These are phyloP conservation scores for Xiphophorus hellerii DNA, from an alignment of 2,113 vertebrate species.

Conservation along the genomic window DNA sequence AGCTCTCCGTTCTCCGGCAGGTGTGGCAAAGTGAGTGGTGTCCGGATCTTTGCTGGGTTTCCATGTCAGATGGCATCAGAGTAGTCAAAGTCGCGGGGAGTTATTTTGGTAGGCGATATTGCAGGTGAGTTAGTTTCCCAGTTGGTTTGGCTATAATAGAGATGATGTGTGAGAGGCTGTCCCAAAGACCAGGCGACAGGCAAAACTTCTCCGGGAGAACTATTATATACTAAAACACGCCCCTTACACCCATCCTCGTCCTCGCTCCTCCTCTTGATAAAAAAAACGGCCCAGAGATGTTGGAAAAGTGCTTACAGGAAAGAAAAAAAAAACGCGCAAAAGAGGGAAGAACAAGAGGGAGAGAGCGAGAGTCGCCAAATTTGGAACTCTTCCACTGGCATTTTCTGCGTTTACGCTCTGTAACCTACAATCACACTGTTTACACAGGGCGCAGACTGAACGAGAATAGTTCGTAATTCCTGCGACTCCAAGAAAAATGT, in stretches of 20 bases:
- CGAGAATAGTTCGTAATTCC: slow-evolving; percentile 61
- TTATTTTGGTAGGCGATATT: slow-evolving; percentile 74
- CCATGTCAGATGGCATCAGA: slow-evolving; percentile 77
- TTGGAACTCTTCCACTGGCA: slow-evolving; percentile 64
- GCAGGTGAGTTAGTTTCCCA: slow-evolving; percentile 82
- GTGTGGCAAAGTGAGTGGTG: slow-evolving; percentile 78
- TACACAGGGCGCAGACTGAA: slow-evolving; percentile 66
- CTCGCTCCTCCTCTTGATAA: slow-evolving; percentile 63
- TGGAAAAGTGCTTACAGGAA: slow-evolving; percentile 69
- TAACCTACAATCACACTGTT: slow-evolving; percentile 72
- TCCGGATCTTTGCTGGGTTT: slow-evolving; percentile 78
- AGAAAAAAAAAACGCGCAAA: slow-evolving; percentile 1
- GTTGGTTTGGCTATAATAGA: slow-evolving; percentile 69
- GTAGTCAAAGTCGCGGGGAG: slow-evolving; percentile 45
- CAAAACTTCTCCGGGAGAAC: slow-evolving; percentile 82
- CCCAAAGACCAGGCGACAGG: slow-evolving; percentile 85
- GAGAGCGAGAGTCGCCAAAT: slow-evolving; percentile 50
- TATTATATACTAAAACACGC: slow-evolving; percentile 84
- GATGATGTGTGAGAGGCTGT: slow-evolving; percentile 82
- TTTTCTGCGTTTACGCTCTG: slow-evolving; percentile 72
- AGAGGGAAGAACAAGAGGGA: slow-evolving; percentile 25
- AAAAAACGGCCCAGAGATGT: slow-evolving; percentile 54
- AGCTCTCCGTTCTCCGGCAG: slow-evolving; percentile 77
- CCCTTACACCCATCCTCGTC: slow-evolving; percentile 70
- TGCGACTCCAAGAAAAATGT: slow-evolving; percentile 69